Conservation (phyloP, 2,797 vertebrate species). For the Austrolebias charrua region DNA sequence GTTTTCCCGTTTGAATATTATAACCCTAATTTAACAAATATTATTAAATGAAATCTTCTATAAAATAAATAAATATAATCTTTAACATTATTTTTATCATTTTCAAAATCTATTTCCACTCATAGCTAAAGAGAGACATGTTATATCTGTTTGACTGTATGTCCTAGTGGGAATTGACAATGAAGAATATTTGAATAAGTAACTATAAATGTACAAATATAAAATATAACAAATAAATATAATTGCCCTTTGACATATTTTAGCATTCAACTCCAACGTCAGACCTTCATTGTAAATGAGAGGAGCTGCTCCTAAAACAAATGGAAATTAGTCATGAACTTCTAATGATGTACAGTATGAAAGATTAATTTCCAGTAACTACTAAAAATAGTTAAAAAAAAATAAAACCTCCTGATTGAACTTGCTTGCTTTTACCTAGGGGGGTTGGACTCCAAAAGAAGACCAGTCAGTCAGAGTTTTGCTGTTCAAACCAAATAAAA, state of each 20-base stretch:
- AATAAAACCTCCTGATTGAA: not conserved
- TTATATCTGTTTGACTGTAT: too few relatives aligned
- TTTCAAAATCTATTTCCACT: too few relatives aligned
- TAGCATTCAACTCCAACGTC: too few relatives aligned
- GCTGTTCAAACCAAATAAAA: slow-evolving; percentile 21
- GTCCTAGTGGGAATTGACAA: too few relatives aligned
- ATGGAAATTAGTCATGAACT: not conserved
- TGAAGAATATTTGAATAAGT: too few relatives aligned
- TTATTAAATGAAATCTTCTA: not conserved
- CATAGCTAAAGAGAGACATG: too few relatives aligned
- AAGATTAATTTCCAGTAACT: not conserved
- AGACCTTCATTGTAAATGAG: not conserved
- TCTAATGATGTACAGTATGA: not conserved
- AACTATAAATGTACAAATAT: too few relatives aligned
- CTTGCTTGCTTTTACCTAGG: slow-evolving; percentile 17
- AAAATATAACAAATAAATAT: too few relatives aligned
- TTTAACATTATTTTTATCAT: too few relatives aligned
- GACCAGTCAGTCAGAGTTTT: slow-evolving; percentile 8
- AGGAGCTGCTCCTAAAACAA: not conserved
- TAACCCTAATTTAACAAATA: not conserved
- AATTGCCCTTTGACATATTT: too few relatives aligned
- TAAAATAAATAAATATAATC: too few relatives aligned
- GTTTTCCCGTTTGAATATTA: not conserved
- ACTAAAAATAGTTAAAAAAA: not conserved
- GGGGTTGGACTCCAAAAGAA: slow-evolving; percentile 15